These are phyloP conservation scores for Vesta saturnalis DNA, from an alignment of 2,888 invertebrate species.

Conservation along the genomic window DNA sequence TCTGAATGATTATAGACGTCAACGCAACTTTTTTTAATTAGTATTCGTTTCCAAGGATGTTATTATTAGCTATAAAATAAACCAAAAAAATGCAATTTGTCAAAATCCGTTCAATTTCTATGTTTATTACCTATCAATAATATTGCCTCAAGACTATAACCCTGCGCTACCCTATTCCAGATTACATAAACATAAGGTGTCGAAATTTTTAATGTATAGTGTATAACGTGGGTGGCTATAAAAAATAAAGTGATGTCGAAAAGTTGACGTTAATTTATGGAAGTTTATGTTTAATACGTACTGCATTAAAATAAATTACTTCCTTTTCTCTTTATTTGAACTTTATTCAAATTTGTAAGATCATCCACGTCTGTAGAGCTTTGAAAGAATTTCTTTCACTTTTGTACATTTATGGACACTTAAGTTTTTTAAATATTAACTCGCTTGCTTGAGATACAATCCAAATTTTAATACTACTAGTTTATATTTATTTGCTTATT, in stretches of 20 bases:
- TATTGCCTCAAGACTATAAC: not conserved
- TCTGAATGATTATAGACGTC: not conserved
- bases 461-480: no score
- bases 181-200: not conserved
- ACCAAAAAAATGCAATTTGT: conserved; percentile 1
- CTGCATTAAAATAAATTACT: not conserved
- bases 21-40: not conserved
- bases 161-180: not conserved
- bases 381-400: no score
- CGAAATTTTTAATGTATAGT: not conserved
- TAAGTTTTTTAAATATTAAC: no score
- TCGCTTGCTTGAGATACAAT: no score
- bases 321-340: not conserved
- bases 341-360: conserved; percentile 1
- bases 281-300: not conserved
- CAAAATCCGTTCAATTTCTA: no score
- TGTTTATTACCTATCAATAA: not conserved
- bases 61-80: conserved; percentile 5
- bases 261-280: not conserved
- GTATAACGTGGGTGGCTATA: not conserved
- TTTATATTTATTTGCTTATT: no score
- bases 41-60: not conserved
- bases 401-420: no score
- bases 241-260: not conserved
- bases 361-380: not conserved